phyloP scores from a whole-genome alignment of 2,113 vertebrate species.

The Callaeas wilsoni region DNA sequence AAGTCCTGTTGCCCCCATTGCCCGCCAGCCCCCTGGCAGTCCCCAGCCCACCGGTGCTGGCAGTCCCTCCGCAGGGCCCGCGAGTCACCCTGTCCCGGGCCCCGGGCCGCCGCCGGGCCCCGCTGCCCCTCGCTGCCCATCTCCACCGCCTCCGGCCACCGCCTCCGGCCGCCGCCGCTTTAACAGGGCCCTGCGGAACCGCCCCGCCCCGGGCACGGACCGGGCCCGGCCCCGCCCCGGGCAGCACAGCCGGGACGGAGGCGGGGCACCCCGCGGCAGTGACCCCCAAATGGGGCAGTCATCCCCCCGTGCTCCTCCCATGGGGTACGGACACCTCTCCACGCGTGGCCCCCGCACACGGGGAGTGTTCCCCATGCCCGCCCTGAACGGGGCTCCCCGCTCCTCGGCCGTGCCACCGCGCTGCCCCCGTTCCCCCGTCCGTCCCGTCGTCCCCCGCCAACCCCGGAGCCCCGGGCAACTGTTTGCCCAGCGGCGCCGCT shows the following conservation, averaged over 20 bases:
- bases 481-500: background rate
- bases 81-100: background rate
- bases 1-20: background rate
- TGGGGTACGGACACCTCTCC: background rate
- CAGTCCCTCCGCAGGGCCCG: background rate
- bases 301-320: background rate
- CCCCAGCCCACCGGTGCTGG: background rate
- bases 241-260: background rate
- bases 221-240: background rate
- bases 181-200: background rate
- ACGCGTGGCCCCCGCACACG: background rate
- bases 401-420: background rate
- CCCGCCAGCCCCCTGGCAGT: background rate
- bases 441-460: background rate
- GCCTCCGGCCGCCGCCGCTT: background rate
- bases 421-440: too few relatives aligned
- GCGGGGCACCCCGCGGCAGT: too few relatives aligned
- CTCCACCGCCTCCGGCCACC: background rate
- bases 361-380: too few relatives aligned
- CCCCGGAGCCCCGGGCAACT: background rate
- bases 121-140: conserved; percentile 2
- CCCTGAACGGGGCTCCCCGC: background rate
- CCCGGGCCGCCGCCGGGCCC: background rate
- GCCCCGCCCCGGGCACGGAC: background rate
- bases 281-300: background rate